phyloP scores from a whole-genome alignment of 2,113 vertebrate species.

The Rhynchomys soricoides region DNA sequence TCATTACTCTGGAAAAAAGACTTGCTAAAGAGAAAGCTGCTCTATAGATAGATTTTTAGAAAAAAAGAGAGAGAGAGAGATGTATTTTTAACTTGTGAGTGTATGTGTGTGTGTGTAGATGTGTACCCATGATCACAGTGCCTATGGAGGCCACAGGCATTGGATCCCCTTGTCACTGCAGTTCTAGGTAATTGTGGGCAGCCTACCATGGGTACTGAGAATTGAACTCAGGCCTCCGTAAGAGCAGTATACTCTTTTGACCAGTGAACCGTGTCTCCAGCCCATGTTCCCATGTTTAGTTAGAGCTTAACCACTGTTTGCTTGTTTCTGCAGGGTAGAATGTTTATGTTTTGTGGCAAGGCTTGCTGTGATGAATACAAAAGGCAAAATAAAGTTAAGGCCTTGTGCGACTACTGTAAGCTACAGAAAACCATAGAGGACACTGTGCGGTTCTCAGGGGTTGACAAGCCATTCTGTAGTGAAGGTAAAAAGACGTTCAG shows the following conservation, averaged over 20 bases:
- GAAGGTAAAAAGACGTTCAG: slow-evolving; percentile 88
- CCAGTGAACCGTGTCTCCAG: background rate
- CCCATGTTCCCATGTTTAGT: background rate
- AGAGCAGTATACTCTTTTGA: background rate
- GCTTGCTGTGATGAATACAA: slow-evolving; percentile 93
- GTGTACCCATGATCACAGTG: background rate
- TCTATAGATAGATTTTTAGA: background rate
- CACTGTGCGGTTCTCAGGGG: slow-evolving; percentile 90
- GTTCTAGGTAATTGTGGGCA: background rate
- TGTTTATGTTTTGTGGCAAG: slow-evolving; percentile 92
- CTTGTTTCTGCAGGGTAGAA: slow-evolving; percentile 88
- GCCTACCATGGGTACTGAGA: background rate
- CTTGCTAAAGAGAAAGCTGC: background rate
- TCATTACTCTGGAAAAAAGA: background rate
- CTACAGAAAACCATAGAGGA: slow-evolving; percentile 93
- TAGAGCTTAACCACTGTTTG: slow-evolving; percentile 57
- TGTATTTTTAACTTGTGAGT: background rate
- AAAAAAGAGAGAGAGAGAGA: background rate
- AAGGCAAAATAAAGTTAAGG: slow-evolving; percentile 89
- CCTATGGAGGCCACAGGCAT: background rate
- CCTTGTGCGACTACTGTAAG: slow-evolving; percentile 95
- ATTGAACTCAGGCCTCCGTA: background rate
- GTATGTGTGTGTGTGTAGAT: background rate
- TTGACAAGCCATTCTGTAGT: slow-evolving; percentile 95
- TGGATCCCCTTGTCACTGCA: background rate